Percentiles rank a stretch among this genome's conserved stretches.
Evolutionary conservation across 1,140 invertebrate genomes (phyloP).

Genomic region (Hypsibius dujardini): DNA sequence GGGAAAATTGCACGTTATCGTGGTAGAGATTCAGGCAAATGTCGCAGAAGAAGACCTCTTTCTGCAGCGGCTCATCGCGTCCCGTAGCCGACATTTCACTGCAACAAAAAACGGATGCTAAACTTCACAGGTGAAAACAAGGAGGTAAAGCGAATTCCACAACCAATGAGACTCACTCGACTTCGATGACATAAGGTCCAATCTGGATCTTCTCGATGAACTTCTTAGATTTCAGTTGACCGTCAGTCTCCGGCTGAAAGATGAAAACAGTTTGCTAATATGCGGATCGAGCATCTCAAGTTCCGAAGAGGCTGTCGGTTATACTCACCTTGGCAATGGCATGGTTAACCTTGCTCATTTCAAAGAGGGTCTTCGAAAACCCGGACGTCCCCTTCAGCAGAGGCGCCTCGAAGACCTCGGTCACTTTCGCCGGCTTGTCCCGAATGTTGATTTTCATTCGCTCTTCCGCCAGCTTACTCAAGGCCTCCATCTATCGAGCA

Average conservation of each 20-base stretch:
- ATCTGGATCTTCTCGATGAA: constrained; percentile 8
- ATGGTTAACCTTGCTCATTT: constrained; percentile 2
- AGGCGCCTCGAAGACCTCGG: neutral
- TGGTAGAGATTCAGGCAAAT: neutral
- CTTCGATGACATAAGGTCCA: neutral
- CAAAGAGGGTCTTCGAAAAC: neutral
- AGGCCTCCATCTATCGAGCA: neutral
- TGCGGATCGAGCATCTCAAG: too few species aligned
- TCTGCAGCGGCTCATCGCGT: constrained; percentile 9
- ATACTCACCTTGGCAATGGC: neutral
- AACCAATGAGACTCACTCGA: neutral
- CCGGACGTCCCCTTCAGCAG: neutral
- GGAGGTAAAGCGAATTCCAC: neutral
- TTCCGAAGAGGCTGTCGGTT: too few species aligned
- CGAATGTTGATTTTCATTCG: neutral
- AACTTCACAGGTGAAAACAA: neutral
- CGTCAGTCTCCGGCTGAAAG: too few species aligned
- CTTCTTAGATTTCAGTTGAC: too few species aligned
- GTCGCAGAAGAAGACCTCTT: constrained; percentile 9
- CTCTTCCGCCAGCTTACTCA: neutral
- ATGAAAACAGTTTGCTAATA: too few species aligned
- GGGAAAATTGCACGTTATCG: neutral
- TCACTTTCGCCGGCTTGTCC: neutral
- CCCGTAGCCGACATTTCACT: constrained; percentile 7
- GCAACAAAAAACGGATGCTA: neutral